Evolutionary conservation across 2,888 invertebrate genomes (phyloP).

Genomic region (Drosophila koepferae): DNA sequence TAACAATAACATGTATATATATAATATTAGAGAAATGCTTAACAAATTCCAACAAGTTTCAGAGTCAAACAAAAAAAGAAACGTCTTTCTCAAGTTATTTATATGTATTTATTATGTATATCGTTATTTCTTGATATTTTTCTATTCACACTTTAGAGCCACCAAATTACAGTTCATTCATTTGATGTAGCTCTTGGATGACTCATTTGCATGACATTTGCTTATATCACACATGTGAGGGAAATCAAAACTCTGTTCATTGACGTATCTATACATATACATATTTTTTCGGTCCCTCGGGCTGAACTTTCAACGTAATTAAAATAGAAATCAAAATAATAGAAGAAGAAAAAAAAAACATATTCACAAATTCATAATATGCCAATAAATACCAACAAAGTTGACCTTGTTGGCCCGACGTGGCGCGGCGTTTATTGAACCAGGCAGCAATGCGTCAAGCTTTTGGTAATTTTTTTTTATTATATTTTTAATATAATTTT

Average conservation of each 20-base stretch:
- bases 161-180: slow-evolving; percentile 27
- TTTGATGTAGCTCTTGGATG: slow-evolving; percentile 32
- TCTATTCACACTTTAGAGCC: slow-evolving; percentile 26
- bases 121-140: not conserved
- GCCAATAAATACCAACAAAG: slow-evolving; percentile 38
- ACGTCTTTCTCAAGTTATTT: not conserved
- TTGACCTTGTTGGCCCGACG: slow-evolving; percentile 66
- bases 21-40: slow-evolving; percentile 11
- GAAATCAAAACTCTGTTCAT: slow-evolving; percentile 38
- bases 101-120: slow-evolving; percentile 13
- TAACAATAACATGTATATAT: not conserved
- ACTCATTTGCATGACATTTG: slow-evolving; percentile 76
- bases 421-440: slow-evolving; percentile 72
- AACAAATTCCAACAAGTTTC: slow-evolving; percentile 10
- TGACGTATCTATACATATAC: not conserved
- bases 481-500: slow-evolving; percentile 1
- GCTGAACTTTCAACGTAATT: slow-evolving; percentile 70
- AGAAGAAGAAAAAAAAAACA: slow-evolving; percentile 18
- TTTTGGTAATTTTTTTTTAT: not conserved
- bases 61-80: not conserved
- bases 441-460: slow-evolving; percentile 45
- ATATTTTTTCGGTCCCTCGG: slow-evolving; percentile 12
- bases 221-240: slow-evolving; percentile 41
- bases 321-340: slow-evolving; percentile 50
- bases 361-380: slow-evolving; percentile 19